A percentile compares a stretch with the other conserved stretches of the same genome.
phyloP scores from a whole-genome alignment of 1,140 invertebrate genomes.

The Zaprionus inermis region DNA sequence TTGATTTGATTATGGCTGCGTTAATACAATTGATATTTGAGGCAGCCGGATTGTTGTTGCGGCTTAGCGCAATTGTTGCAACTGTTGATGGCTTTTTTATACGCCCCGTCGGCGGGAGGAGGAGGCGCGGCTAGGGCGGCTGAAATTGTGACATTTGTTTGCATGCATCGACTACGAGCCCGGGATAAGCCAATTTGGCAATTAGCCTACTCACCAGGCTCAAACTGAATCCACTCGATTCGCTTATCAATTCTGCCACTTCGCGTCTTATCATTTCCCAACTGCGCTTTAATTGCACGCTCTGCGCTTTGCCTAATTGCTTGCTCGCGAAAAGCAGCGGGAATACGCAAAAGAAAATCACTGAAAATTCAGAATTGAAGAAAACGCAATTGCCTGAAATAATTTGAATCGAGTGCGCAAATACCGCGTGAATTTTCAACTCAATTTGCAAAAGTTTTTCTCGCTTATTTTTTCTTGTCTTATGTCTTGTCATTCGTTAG shows the following conservation, averaged over 20 bases:
- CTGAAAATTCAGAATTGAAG: constrained; percentile 30
- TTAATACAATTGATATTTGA: constrained; percentile 77
- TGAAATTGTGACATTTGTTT: constrained; percentile 66
- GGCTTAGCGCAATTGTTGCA: constrained; percentile 68
- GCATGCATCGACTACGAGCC: too few species aligned
- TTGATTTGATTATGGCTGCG: constrained; percentile 78
- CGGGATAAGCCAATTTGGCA: constrained; percentile 55
- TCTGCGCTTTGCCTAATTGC: constrained; percentile 54
- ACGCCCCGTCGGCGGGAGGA: background rate
- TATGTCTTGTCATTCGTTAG: constrained; percentile 24
- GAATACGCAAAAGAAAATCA: constrained; percentile 25
- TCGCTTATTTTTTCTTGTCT: background rate
- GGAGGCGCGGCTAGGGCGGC: background rate
- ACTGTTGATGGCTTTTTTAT: constrained; percentile 73
- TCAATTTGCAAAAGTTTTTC: constrained; percentile 50
- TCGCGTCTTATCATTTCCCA: constrained; percentile 5
- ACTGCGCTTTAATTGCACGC: constrained; percentile 56
- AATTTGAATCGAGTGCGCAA: constrained; percentile 74
- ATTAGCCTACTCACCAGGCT: constrained; percentile 12
- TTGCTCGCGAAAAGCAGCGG: constrained; percentile 22
- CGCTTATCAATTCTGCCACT: constrained; percentile 25
- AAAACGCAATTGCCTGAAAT: constrained; percentile 72
- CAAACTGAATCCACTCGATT: constrained; percentile 8
- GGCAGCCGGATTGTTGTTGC: constrained; percentile 48
- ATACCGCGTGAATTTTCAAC: constrained; percentile 56